Conservation (phyloP, 1,140 invertebrate species). For the Drosophila baimaii region DNA sequence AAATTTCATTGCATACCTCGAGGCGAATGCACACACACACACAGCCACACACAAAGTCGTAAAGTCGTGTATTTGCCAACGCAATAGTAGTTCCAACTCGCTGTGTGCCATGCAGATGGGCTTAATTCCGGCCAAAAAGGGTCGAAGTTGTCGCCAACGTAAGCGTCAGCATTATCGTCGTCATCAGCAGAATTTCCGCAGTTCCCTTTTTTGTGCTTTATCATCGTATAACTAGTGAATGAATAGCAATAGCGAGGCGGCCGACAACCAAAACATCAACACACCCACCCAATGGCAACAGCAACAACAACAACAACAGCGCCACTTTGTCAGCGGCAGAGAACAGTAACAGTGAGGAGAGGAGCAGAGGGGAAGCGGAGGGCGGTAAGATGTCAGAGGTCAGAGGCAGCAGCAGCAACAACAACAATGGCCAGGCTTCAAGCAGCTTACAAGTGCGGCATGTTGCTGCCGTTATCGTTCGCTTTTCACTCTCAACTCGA, state of each 20-base stretch:
- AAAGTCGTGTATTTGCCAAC: conserved; percentile 1
- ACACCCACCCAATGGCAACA: conserved; percentile 51
- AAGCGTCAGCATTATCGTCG: conserved; percentile 80
- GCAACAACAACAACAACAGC: conserved; percentile 28
- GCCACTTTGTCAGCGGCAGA: conserved; percentile 64
- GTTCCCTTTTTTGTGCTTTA: conserved; percentile 80
- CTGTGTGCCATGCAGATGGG: conserved; percentile 27
- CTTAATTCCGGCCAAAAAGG: conserved; percentile 49
- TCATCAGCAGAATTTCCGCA: conserved; percentile 81
- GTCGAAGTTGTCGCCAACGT: conserved; percentile 52
- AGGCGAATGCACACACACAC: conserved; percentile 23
- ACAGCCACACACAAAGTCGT: not conserved
- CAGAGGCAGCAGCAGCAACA: conserved; percentile 28
- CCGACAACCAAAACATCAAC: conserved; percentile 79
- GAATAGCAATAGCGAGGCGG: conserved; percentile 71
- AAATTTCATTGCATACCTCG: conserved; percentile 64
- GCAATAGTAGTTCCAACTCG: not conserved
- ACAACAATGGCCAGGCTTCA: conserved; percentile 71
- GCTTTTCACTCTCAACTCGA: conserved; percentile 72
- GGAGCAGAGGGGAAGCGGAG: not conserved
- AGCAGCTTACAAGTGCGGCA: conserved; percentile 81
- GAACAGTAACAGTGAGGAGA: conserved; percentile 10
- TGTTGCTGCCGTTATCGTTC: conserved; percentile 79
- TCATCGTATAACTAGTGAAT: conserved; percentile 78
- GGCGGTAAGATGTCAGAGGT: conserved; percentile 12